These are phyloP conservation scores for Lithobius niger DNA, from an alignment of 1,140 invertebrate species.

Conservation along the genomic window DNA sequence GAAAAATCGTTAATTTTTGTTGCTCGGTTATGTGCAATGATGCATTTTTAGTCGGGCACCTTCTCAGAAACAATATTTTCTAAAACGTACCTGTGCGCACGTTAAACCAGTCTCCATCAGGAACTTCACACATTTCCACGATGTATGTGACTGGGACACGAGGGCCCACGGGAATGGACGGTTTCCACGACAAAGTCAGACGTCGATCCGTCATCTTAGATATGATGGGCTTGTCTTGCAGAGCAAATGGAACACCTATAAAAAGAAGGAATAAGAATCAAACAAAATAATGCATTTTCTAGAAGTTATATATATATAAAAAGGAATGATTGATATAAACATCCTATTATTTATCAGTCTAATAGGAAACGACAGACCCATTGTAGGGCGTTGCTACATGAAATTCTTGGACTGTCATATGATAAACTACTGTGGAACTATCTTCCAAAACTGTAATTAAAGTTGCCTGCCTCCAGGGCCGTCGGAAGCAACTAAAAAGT, in stretches of 20 bases:
- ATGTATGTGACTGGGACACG: conserved; percentile 78
- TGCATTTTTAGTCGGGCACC: not conserved
- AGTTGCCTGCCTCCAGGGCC: no score
- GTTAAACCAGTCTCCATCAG: conserved; percentile 76
- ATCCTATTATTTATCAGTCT: no score
- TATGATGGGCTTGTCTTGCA: conserved; percentile 75
- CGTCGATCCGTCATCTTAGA: conserved; percentile 71
- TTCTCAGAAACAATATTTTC: conserved; percentile 12
- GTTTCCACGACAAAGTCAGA: conserved; percentile 78
- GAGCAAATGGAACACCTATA: conserved; percentile 60
- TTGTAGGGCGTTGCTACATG: no score
- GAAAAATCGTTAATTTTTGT: not conserved
- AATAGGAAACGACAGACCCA: no score
- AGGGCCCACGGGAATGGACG: conserved; percentile 65
- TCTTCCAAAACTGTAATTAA: no score
- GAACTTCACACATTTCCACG: conserved; percentile 81
- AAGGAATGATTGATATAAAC: no score
- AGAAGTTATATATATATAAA: no score
- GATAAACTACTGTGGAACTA: no score
- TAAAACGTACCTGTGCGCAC: conserved; percentile 44
- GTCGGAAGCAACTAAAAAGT: no score
- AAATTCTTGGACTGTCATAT: no score
- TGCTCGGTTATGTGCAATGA: not conserved
- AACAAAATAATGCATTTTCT: no score
- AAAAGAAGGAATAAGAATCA: not conserved